phyloP scores from a whole-genome alignment of 1,140 invertebrate species.

The Anoplolepis gracilipes region DNA sequence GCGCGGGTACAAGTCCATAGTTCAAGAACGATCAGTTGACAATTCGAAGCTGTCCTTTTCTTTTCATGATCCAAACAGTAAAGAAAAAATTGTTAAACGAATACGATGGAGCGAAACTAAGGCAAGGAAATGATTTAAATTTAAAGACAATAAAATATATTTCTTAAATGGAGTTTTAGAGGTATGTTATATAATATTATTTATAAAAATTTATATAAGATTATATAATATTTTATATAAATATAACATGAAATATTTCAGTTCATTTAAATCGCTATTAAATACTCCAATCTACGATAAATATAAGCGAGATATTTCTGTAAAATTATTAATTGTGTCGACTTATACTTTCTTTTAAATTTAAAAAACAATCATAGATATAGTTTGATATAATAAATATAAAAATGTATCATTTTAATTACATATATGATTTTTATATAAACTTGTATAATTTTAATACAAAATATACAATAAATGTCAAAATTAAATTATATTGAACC shows the following conservation, averaged over 20 bases:
- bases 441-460: too few relatives aligned
- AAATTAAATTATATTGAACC: too few relatives aligned
- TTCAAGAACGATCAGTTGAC: conserved; percentile 29
- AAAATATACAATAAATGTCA: too few relatives aligned
- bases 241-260: not conserved
- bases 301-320: not conserved
- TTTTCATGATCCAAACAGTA: not conserved
- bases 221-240: not conserved
- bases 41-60: not conserved
- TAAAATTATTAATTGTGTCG: not conserved
- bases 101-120: not conserved
- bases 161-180: not conserved
- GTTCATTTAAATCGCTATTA: not conserved
- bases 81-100: not conserved
- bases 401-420: too few relatives aligned
- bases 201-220: not conserved
- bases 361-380: not conserved
- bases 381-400: not conserved
- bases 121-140: not conserved
- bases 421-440: too few relatives aligned
- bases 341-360: not conserved
- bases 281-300: not conserved
- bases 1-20: conserved; percentile 32
- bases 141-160: not conserved
- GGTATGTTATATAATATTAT: not conserved